Evolutionary conservation across 2,888 invertebrate species (phyloP), one percentile per base, ranked within the genome.

Genomic region (Nomada ferruginata): DNA sequence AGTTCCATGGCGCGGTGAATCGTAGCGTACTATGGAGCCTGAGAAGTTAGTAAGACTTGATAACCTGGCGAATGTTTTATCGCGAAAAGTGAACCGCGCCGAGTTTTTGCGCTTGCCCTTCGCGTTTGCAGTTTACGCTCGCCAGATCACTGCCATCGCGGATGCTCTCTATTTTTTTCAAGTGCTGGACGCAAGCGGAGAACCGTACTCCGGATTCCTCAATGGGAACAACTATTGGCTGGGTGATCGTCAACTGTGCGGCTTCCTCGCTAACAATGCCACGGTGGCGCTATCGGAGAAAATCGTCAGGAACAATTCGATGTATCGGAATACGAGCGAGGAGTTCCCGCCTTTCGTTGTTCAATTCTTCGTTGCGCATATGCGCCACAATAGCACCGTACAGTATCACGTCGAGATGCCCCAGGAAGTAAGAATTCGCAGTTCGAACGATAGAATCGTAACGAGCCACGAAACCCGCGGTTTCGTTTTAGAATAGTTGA

Each of bases 191-290:
- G 94, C 95, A 4, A 95, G 95, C 71, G 96, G 95, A 15, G 91
- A 91, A 18, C 95, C 95, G 4, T 94, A 93, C 1, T 88, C 95
- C 0, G 95, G 95, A 2, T 95, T 96, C 87, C 89, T 95, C 1
- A 95, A 95, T 84, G 96, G 96, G 0, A 95, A 95, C 82, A 96
- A 95, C 91, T 95, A 94, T 69, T 96, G 96, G 96, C 85, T 95
- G 52, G 96, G 96, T 15, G 94, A 94, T 29, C 93, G 93, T 57
- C 92, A 92, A 55, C 95, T 95, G 20, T 96, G 96, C 87, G 84
- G 91, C 2, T 95, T 95, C 1, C 90, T 94, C 0, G 81, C 84
- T 0, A 92, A 93, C 63, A 89, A 76, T 1, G 85, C 76, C n/a
- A 90, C 90, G 4, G 79, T 94, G 9, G 82, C 90, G 44, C 76